These are phyloP conservation scores for Petrolisthes manimaculis DNA, from an alignment of 2,888 invertebrate genomes.

Conservation along the genomic window DNA sequence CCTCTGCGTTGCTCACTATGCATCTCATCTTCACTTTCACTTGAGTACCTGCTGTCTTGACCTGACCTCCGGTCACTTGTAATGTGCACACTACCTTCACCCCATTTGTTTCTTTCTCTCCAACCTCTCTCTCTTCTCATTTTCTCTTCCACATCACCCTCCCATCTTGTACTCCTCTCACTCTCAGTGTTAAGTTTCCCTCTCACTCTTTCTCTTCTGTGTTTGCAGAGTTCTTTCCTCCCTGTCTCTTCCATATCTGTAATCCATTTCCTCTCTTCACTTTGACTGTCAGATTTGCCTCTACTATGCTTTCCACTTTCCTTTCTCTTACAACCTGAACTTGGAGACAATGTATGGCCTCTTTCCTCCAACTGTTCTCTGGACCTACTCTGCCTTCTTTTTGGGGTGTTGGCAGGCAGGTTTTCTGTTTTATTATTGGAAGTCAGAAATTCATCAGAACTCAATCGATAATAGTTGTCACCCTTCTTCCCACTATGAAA, in stretches of 20 bases:
- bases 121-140: not conserved
- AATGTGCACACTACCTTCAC: not conserved
- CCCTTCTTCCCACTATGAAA: not conserved
- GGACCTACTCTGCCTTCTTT: slow-evolving; percentile 1
- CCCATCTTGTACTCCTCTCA: not conserved
- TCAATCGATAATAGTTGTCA: not conserved
- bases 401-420: slow-evolving; percentile 13
- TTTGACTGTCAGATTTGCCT: not conserved
- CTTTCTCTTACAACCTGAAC: not conserved
- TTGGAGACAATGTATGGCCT: not conserved
- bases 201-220: not conserved
- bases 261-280: not conserved
- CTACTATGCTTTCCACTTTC: not conserved
- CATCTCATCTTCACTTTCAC: not conserved
- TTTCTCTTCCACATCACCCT: not conserved
- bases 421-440: not conserved
- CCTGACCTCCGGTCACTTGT: not conserved
- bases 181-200: not conserved
- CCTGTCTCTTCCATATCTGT: not conserved
- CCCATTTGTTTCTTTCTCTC: not conserved
- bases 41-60: not conserved
- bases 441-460: not conserved
- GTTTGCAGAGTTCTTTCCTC: not conserved
- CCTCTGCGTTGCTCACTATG: not conserved
- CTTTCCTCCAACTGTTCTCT: not conserved